Evolutionary conservation across 2,797 vertebrate genomes (phyloP).

Genomic region (Lateolabrax maculatus): DNA sequence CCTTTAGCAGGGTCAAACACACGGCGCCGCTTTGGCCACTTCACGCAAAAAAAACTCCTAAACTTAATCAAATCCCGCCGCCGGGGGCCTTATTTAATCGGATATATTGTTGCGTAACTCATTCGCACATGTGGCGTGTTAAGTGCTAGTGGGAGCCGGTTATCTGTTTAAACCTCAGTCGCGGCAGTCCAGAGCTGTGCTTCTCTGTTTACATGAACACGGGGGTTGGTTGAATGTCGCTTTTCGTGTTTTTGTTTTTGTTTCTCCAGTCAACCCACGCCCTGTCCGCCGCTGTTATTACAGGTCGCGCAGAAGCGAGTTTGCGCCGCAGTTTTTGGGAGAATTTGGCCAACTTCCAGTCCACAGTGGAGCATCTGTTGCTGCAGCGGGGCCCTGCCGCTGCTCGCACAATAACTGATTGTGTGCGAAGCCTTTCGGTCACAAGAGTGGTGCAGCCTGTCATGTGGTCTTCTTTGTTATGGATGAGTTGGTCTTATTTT

Average conservation of each 20-base stretch:
- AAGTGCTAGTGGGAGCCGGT: too few relatives aligned
- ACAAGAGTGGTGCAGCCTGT: slow-evolving; percentile 40
- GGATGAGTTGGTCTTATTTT: neutral
- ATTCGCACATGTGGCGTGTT: neutral
- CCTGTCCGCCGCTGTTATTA: neutral
- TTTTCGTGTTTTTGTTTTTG: too few relatives aligned
- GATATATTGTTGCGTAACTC: slow-evolving; percentile 15
- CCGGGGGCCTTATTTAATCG: too few relatives aligned
- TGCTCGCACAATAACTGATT: neutral
- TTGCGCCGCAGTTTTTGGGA: neutral
- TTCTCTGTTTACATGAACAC: slow-evolving; percentile 34
- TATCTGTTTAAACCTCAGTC: too few relatives aligned
- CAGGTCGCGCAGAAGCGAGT: neutral
- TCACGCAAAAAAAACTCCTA: neutral
- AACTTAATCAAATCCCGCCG: neutral
- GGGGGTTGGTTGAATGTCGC: neutral
- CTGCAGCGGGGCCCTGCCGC: neutral
- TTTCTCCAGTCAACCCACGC: neutral
- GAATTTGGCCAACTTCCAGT: neutral
- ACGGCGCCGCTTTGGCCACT: neutral
- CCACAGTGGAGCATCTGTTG: neutral
- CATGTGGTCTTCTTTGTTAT: slow-evolving; percentile 15
- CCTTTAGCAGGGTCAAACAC: slow-evolving; percentile 12
- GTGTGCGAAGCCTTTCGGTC: slow-evolving; percentile 27
- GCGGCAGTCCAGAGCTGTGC: neutral